A percentile compares a stretch with the other conserved stretches of the same genome.
Evolutionary conservation across 2,888 invertebrate species (phyloP).

Genomic region (Abscondita cerata): DNA sequence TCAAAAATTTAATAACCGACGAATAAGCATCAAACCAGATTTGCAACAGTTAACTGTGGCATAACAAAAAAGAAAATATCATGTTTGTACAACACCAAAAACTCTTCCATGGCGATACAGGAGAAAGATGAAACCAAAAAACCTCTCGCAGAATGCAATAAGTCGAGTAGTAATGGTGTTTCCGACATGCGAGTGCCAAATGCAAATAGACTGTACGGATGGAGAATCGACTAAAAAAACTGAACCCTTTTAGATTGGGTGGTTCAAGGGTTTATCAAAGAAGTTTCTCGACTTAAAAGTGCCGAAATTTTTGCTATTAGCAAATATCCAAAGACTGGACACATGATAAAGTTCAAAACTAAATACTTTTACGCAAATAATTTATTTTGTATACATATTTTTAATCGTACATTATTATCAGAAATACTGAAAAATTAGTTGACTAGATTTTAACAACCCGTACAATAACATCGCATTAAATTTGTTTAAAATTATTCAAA

Average conservation of each 20-base stretch:
- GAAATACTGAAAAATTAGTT: background rate
- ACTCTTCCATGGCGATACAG: conserved; percentile 53
- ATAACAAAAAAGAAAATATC: conserved; percentile 41
- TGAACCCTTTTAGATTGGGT: conserved; percentile 91
- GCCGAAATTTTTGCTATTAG: conserved; percentile 79
- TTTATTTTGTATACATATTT: conserved; percentile 19
- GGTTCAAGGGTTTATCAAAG: conserved; percentile 92
- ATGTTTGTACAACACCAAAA: conserved; percentile 44
- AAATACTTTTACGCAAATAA: conserved; percentile 11
- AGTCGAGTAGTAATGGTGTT: too few species aligned
- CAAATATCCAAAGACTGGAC: conserved; percentile 94
- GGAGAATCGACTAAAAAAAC: conserved; percentile 95
- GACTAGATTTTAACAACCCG: conserved; percentile 30
- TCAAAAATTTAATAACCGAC: conserved; percentile 69
- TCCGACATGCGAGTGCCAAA: conserved; percentile 23
- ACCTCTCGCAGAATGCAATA: background rate
- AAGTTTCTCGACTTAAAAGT: conserved; percentile 73
- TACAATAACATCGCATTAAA: conserved; percentile 8
- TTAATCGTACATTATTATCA: background rate
- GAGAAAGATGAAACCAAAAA: conserved; percentile 55
- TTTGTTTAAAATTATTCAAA: background rate
- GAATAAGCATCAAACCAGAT: conserved; percentile 73
- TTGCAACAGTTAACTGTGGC: too few species aligned
- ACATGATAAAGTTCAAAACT: conserved; percentile 58
- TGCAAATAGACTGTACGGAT: conserved; percentile 66